phyloP scores from a whole-genome alignment of 1,140 invertebrate genomes.

The Monomorium pharaonis region DNA sequence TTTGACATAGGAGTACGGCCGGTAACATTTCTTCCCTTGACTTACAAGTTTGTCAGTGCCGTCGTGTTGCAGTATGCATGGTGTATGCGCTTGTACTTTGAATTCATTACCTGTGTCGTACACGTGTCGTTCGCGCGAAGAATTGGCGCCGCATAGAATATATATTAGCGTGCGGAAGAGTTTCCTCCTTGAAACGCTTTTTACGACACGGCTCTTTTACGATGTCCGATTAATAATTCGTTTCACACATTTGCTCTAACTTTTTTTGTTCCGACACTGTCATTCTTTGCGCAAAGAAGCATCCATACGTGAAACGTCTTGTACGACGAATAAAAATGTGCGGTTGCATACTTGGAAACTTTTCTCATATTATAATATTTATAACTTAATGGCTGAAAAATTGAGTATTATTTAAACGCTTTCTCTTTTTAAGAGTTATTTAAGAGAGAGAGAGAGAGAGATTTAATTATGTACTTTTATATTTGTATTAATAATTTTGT shows the following conservation, averaged over 20 bases:
- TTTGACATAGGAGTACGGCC: background rate
- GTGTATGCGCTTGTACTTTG: background rate
- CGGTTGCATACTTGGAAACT: background rate
- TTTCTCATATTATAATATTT: background rate
- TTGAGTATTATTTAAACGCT: background rate
- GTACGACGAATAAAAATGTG: background rate
- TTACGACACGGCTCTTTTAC: background rate
- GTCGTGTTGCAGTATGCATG: background rate
- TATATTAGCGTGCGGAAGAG: background rate
- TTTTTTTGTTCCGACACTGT: background rate
- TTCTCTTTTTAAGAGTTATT: no score
- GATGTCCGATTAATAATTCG: background rate
- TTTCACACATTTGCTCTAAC: background rate
- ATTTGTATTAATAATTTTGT: background rate
- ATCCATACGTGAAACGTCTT: no score
- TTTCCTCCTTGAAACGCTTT: background rate
- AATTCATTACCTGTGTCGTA: background rate
- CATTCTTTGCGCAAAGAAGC: background rate
- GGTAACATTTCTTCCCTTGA: background rate
- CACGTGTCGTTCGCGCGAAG: background rate
- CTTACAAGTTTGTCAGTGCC: background rate
- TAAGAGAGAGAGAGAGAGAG: no score
- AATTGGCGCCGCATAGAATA: background rate
- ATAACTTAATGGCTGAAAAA: background rate
- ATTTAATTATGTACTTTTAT: background rate